phyloP scores from a whole-genome alignment of 2,888 invertebrate species.

The Euplexia lucipara region DNA sequence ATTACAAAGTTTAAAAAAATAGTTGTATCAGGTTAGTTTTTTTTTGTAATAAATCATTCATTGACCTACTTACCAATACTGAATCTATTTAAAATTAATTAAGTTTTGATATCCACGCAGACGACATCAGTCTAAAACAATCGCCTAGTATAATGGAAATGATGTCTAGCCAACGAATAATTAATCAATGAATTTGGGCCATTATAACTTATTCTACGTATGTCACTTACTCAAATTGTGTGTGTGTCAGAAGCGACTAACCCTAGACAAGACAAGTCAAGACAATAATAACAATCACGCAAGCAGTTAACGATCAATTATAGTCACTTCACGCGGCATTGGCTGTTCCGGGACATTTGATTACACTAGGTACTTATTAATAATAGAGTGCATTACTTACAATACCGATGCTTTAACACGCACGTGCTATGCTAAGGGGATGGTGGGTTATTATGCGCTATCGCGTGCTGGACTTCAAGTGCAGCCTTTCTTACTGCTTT shows the following conservation, averaged over 20 bases:
- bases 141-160: background rate
- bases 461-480: constrained; percentile 40
- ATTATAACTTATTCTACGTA: constrained; percentile 10
- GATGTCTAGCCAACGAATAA: constrained; percentile 15
- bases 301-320: constrained; percentile 45
- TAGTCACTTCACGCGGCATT: constrained; percentile 14
- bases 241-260: constrained; percentile 8
- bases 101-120: no score
- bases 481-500: background rate
- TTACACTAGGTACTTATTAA: constrained; percentile 35
- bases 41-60: no score
- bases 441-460: constrained; percentile 35
- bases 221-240: constrained; percentile 20
- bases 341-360: constrained; percentile 35
- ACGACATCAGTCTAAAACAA: no score
- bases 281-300: constrained; percentile 42
- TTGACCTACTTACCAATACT: no score
- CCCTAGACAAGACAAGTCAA: constrained; percentile 19
- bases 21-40: no score
- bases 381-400: constrained; percentile 57
- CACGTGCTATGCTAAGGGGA: constrained; percentile 11
- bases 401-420: constrained; percentile 41
- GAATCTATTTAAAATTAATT: no score
- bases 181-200: constrained; percentile 19
- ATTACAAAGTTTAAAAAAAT: no score